Base-by-base conservation (phyloP, 1,140 invertebrate species). In the Periplaneta americana region DNA sequence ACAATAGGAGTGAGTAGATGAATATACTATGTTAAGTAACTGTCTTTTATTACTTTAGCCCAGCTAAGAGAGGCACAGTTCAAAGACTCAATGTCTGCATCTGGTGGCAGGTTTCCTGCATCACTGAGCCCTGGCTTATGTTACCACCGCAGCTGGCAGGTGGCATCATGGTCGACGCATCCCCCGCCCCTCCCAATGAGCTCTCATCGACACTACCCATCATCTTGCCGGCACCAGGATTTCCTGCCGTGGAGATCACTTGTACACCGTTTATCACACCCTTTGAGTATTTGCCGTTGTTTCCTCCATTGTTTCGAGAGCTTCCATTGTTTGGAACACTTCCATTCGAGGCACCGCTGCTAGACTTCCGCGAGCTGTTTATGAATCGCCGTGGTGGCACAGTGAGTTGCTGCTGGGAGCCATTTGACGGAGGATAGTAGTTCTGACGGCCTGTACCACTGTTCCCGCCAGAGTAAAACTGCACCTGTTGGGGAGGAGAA, bases 101-200 rank as follows among this genome's bases (percentile, higher is more conserved):
- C 75, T 88, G 88, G 87, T 89, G 88, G 85, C 88, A 89, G 83
- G 87, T 82, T 28, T 88, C 88, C 82, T 83, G 85, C 28, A 89
- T 83, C 78, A 87, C 86, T 84, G 84, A n/a, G n/a, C n/a, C n/a
- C n/a, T n/a, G n/a, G n/a, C n/a, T n/a, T n/a, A n/a, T n/a, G n/a
- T n/a, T n/a, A n/a, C n/a, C 85, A 57, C 86, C 86, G 82, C 88
- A 86, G 32, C 83, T 83, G 28, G 78, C 83, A 28, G 84, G 2
- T 74, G 31, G 1, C 22, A 66, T 17, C 4, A 74, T 6, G 84
- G 81, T 3, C 84, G 83, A 34, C n/a, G 86, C 85, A n/a, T 88
- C 88, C 0, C 88, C 87, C 0, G 86, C 87, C 0, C 87, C 86
- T 13, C 86, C 87, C 0, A 87, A 35, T 79, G 80, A 82, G 2